Evolutionary conservation across 1,140 invertebrate species (phyloP).

Genomic region (Triops cancriformis): DNA sequence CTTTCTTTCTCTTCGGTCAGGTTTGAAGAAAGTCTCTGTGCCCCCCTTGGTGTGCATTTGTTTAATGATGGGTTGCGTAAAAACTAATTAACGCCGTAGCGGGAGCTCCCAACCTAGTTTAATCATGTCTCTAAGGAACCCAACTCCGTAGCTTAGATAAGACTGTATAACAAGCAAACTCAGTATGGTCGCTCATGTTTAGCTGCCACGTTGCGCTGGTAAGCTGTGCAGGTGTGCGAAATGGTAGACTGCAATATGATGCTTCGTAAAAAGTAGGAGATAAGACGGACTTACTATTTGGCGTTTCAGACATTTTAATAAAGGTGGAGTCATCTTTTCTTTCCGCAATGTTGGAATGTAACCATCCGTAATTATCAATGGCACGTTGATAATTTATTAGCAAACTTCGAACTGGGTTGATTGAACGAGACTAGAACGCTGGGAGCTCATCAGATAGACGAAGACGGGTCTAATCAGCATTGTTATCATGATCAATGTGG

Average conservation of each 20-base stretch:
- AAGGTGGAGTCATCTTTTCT: too few relatives aligned
- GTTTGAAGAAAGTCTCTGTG: background rate
- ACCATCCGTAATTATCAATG: too few relatives aligned
- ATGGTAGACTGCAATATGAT: background rate
- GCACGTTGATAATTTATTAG: too few relatives aligned
- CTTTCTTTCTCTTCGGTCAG: background rate
- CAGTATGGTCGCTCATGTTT: background rate
- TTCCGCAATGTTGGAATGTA: too few relatives aligned
- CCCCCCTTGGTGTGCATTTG: background rate
- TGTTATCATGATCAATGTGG: too few relatives aligned
- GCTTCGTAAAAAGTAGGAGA: background rate
- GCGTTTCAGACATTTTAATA: too few relatives aligned
- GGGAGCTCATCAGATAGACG: too few relatives aligned
- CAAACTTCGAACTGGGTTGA: too few relatives aligned
- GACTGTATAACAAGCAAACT: background rate
- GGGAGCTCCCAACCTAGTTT: background rate
- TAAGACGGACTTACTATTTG: background rate
- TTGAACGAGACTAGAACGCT: too few relatives aligned
- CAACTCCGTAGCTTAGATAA: slow-evolving; percentile 6
- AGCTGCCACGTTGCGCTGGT: background rate
- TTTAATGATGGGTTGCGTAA: background rate
- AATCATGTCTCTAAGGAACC: slow-evolving; percentile 10
- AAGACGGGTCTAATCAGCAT: too few relatives aligned
- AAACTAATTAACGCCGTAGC: background rate
- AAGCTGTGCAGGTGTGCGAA: background rate